These are phyloP conservation scores for Sardinella longiceps DNA, from an alignment of 2,797 vertebrate species.

Conservation along the genomic window DNA sequence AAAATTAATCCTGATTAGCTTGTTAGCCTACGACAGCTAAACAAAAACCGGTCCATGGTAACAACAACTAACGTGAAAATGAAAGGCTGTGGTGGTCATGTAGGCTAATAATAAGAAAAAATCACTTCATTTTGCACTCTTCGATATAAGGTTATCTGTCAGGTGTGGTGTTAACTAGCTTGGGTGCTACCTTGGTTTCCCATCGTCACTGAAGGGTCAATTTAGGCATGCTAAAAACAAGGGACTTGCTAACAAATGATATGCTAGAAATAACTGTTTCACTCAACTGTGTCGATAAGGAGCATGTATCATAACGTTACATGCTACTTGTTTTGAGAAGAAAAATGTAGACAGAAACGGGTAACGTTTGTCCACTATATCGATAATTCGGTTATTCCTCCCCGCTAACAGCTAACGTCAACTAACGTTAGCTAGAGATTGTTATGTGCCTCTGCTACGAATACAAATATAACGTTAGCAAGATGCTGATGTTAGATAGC, in stretches of 20 bases:
- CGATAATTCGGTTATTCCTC: background rate
- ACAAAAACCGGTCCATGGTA: background rate
- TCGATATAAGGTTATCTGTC: background rate
- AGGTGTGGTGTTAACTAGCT: background rate
- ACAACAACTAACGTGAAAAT: background rate
- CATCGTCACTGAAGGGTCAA: too few relatives aligned
- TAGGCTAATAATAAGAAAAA: background rate
- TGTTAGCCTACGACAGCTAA: conserved; percentile 9
- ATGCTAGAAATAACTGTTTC: background rate
- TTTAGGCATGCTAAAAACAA: conserved; percentile 11
- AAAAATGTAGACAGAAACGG: background rate
- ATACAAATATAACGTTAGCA: background rate
- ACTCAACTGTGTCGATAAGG: background rate
- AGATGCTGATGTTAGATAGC: background rate
- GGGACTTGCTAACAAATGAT: background rate
- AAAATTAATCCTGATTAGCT: background rate
- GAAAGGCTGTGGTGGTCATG: too few relatives aligned
- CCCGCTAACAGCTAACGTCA: background rate
- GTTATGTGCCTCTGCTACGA: background rate
- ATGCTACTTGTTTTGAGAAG: background rate
- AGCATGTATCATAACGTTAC: background rate
- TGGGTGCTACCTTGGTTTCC: background rate
- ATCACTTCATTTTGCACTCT: background rate
- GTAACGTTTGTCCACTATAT: background rate
- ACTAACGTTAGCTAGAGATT: background rate